Conservation (phyloP, 2,113 vertebrate species). For the Boleophthalmus pectinirostris region DNA sequence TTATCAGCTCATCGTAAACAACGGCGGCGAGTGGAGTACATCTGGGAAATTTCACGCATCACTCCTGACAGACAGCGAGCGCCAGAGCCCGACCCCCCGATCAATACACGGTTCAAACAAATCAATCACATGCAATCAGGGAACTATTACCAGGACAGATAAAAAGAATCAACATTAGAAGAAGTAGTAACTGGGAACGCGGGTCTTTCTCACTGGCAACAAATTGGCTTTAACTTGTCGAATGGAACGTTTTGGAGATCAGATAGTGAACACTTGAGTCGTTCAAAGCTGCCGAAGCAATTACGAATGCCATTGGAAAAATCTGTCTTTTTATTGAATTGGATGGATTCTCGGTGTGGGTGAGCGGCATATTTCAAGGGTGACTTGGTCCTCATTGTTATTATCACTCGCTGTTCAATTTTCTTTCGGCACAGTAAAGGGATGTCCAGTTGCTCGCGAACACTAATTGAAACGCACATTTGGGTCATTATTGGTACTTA, state of each 20-base stretch:
- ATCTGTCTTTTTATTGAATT: conserved; percentile 10
- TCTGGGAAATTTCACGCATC: conserved; percentile 26
- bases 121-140: conserved; percentile 51
- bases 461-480: conserved; percentile 11
- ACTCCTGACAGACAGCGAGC: conserved; percentile 31
- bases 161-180: conserved; percentile 6
- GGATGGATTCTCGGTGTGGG: conserved; percentile 7
- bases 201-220: not conserved
- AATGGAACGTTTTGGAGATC: not conserved
- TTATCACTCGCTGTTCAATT: not conserved
- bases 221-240: not conserved
- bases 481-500: not conserved
- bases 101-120: conserved; percentile 41
- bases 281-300: conserved; percentile 4
- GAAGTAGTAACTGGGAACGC: not conserved
- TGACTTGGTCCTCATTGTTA: not conserved
- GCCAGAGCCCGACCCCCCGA: conserved; percentile 15
- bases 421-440: not conserved
- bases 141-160: conserved; percentile 27
- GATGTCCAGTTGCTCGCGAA: not conserved
- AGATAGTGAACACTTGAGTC: not conserved
- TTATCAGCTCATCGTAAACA: conserved; percentile 28
- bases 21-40: not conserved
- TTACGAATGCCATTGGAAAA: conserved; percentile 6
- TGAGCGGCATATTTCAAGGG: not conserved